Evolutionary conservation across 2,888 invertebrate genomes (phyloP).

Genomic region (Ochropleura plecta): DNA sequence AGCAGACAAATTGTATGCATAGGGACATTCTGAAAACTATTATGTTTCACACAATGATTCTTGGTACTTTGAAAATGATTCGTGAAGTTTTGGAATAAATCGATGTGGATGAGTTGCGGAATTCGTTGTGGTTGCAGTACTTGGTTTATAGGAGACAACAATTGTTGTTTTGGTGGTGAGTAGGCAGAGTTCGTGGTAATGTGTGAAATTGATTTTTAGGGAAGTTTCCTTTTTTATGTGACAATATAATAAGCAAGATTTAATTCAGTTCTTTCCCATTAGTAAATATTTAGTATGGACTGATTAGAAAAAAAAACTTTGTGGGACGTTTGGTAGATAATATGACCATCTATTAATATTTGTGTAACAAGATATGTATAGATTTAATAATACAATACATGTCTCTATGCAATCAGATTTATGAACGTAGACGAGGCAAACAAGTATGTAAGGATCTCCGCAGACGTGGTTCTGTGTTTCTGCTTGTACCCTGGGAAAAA

Average conservation of each 20-base stretch:
- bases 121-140: constrained; percentile 35
- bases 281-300: no score
- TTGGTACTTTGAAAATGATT: constrained; percentile 55
- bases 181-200: constrained; percentile 13
- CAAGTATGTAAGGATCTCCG: no score
- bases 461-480: no score
- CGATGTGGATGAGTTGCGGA: constrained; percentile 64
- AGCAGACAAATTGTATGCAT: constrained; percentile 75
- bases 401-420: no score
- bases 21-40: constrained; percentile 75
- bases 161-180: constrained; percentile 1
- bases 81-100: constrained; percentile 58
- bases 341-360: no score
- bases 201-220: background rate
- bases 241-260: background rate
- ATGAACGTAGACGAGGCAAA: no score
- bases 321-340: background rate
- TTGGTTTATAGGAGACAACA: constrained; percentile 9
- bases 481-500: no score
- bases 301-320: no score
- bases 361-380: background rate
- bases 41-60: constrained; percentile 67
- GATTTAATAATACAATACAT: background rate
- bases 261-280: no score
- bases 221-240: background rate